Base-by-base conservation (phyloP, 2,797 vertebrate genomes). In the Cynodonichthys magdalenae region DNA sequence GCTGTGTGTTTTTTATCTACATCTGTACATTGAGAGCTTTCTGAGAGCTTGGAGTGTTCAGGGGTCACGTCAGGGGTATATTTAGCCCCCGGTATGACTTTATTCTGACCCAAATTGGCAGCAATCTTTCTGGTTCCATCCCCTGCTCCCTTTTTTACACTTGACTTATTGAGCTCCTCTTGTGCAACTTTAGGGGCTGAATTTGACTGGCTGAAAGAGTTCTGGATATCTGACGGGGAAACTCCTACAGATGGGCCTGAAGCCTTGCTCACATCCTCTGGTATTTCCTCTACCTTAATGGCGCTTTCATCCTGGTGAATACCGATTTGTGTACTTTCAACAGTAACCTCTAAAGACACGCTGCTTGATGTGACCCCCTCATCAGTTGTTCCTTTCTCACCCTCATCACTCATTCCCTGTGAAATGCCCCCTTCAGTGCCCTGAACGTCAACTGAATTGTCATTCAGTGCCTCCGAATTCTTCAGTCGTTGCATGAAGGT, bases 401-500 rank as follows among this genome's bases (percentile, higher is more conserved):
- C 87, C 59, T 91, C 84, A 59, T 91, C 77, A 71, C 83, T 87
- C 50, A 86, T 86, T 15, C 79, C 83, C 52, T 89, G 88, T 10
- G 81, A 82, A 62, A 85, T 67, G 17, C 75, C 69, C 19, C 77
- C 82, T 56, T 90, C 82, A 29, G 71, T 72, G 6, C 66, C 64
- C 65, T 79, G 86, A 60, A 42, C 81, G 51, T 88, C 90, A 2
- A 77, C 63, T 39, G 80, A 87, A 59, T 79, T 92, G 63, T 93
- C 90, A 62, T 54, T 76, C 18, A 89, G 39, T 3, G 86, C 82
- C 51, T 95, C 94, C 0, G 94, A 83, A 53, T 94, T 94, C 71
- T 93, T 92, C 75, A 96, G 89, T 17, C 95, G 91, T 66, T 96
- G 95, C 95, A 96, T 95, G 84, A 96, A 95, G 17, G 95, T 96